phyloP scores from a whole-genome alignment of 2,888 invertebrate species.

The Cyrtodaria siliqua region DNA sequence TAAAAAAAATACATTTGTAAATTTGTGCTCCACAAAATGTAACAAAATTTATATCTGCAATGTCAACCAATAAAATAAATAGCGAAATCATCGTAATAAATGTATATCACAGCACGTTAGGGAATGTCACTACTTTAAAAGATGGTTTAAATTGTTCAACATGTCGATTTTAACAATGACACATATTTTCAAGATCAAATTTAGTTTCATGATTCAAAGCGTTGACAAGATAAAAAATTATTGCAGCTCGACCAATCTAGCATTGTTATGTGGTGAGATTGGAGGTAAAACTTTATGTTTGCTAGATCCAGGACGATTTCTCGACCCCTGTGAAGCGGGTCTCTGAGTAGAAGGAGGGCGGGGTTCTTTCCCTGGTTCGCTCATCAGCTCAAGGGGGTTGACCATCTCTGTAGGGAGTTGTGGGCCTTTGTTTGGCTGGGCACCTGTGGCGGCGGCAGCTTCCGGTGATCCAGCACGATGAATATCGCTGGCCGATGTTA shows the following conservation, averaged over 20 bases:
- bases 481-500: slow-evolving; percentile 78
- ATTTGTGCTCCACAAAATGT: too few species aligned
- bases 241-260: slow-evolving; percentile 36
- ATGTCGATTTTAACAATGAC: too few species aligned
- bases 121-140: too few species aligned
- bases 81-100: too few species aligned
- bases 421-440: slow-evolving; percentile 49
- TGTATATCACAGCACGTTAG: too few species aligned
- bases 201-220: too few species aligned
- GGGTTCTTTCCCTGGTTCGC: slow-evolving; percentile 65
- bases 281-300: slow-evolving; percentile 82
- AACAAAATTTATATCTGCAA: too few species aligned
- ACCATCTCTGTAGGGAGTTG: slow-evolving; percentile 76
- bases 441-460: slow-evolving; percentile 41
- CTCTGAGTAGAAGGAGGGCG: slow-evolving; percentile 66
- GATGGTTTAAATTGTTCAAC: too few species aligned
- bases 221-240: too few species aligned
- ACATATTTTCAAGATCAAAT: too few species aligned
- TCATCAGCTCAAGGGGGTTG: slow-evolving; percentile 78
- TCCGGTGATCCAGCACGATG: slow-evolving; percentile 45
- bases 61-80: too few species aligned
- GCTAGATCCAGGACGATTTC: slow-evolving; percentile 78
- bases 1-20: too few species aligned
- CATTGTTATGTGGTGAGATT: slow-evolving; percentile 59
- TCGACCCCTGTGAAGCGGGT: slow-evolving; percentile 71